Evolutionary conservation across 2,797 vertebrate genomes (phyloP), one percentile per base, ranked within the genome.

Genomic region (Cossypha dichroa): DNA sequence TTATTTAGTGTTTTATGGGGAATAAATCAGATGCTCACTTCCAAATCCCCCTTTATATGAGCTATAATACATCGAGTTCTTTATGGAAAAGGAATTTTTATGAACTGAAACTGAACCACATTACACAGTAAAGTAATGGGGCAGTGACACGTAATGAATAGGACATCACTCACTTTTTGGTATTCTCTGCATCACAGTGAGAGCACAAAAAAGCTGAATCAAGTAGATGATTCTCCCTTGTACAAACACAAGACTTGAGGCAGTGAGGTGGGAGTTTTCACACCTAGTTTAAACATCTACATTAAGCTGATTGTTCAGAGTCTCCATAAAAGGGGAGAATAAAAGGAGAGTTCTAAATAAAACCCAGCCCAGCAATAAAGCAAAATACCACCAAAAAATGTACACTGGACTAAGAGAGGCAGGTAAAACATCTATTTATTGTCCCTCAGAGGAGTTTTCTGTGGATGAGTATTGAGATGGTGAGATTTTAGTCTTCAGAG

Each of bases 21-120:
- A 95, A 96, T 96, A 91, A 96, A 96, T 92, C 90, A 96, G 76
- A 77, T 68, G 25, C 38, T 94, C 49, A 40, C 78, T 85, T 93
- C 77, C 78, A 92, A 92, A 91, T 80, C 26, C 46, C 38, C 20
- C 17, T 82, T 92, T 89, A 56, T 90, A 48, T 45, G 75, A 91
- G 75, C 75, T 89, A 33, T 93, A 91, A 89, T 68, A 79, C 67
- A 54, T 33, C 0, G 6, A 87, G 81, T 89, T 93, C 84, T 94
- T 93, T 94, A 96, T 80, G 54, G 72, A 49, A 94, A 96, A 94
- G 31, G 75, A 79, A 89, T 97, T 96, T 96, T 97, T 94, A 96
- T 96, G 90, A 91, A 95, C 94, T 97, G 93, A 89, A 93, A 83
- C 81, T 92, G 90, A 89, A 95, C 78, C 84, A 93, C 75, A 73